phyloP scores from a whole-genome alignment of 2,113 vertebrate genomes.

The Sceloporus tristichus region DNA sequence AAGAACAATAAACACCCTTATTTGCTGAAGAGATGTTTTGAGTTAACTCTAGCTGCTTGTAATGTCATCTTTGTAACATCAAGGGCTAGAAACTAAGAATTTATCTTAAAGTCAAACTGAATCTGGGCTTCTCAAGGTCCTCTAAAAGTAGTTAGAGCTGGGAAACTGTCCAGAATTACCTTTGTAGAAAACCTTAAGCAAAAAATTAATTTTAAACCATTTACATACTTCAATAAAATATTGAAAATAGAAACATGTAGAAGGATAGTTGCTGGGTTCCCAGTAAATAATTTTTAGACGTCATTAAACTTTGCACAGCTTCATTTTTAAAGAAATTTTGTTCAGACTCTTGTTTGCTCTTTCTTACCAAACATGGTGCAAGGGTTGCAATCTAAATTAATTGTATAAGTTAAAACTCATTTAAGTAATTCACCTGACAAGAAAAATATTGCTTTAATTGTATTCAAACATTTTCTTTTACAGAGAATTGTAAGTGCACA shows the following conservation, averaged over 20 bases:
- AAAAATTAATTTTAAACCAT: background rate
- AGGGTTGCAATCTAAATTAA: background rate
- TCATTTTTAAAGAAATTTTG: background rate
- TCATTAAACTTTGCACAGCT: conserved; percentile 17
- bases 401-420: conserved; percentile 58
- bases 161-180: background rate
- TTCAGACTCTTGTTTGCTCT: conserved; percentile 1
- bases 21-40: background rate
- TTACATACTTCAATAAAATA: conserved; percentile 5
- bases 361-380: background rate
- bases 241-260: background rate
- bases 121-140: background rate
- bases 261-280: background rate
- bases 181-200: background rate
- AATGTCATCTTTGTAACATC: background rate
- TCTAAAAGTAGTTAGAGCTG: background rate
- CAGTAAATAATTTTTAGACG: conserved; percentile 1
- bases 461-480: conserved; percentile 62
- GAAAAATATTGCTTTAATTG: conserved; percentile 60
- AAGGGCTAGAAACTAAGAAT: background rate
- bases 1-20: background rate
- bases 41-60: background rate
- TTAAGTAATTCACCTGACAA: conserved; percentile 49
- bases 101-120: background rate
- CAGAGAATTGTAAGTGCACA: conserved; percentile 89